Percentiles rank a stretch among this genome's conserved stretches.
phyloP scores from a whole-genome alignment of 2,113 vertebrate genomes.

The Percopsis transmontana region DNA sequence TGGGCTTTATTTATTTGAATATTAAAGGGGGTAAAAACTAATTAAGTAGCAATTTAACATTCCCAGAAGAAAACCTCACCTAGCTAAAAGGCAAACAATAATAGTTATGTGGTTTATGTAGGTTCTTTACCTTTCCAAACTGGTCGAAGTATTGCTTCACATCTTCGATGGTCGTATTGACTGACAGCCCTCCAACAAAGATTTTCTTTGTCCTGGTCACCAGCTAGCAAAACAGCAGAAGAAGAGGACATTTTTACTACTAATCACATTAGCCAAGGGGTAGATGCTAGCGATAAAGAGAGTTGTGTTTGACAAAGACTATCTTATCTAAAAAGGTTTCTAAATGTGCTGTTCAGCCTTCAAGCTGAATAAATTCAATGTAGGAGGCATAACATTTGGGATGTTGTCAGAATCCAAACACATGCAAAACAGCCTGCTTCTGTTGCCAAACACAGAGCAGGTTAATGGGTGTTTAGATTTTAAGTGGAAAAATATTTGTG shows the following conservation, averaged over 20 bases:
- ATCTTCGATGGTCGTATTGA: slow-evolving; percentile 95
- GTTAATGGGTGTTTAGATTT: too few species aligned
- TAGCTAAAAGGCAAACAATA: background rate
- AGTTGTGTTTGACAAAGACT: slow-evolving; percentile 39
- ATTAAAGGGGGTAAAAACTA: too few species aligned
- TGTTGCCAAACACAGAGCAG: background rate
- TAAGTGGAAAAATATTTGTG: background rate
- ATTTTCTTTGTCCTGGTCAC: slow-evolving; percentile 99
- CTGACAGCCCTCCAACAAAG: slow-evolving; percentile 95
- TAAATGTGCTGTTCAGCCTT: slow-evolving; percentile 30
- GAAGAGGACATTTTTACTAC: slow-evolving; percentile 37
- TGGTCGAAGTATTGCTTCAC: slow-evolving; percentile 98
- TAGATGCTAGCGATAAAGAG: slow-evolving; percentile 38
- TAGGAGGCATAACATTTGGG: background rate
- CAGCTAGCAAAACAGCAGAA: slow-evolving; percentile 80
- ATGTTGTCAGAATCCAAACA: background rate
- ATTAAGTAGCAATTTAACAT: slow-evolving; percentile 1
- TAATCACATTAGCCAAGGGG: slow-evolving; percentile 37
- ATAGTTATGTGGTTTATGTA: background rate
- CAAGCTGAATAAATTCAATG: slow-evolving; percentile 11
- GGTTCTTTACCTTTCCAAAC: slow-evolving; percentile 89
- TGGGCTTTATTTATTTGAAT: background rate
- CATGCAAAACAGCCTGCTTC: background rate
- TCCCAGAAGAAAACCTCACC: background rate
- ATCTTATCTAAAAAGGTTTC: slow-evolving; percentile 37